Base-by-base conservation (phyloP, 2,113 vertebrate species). In the Casuarius casuarius region DNA sequence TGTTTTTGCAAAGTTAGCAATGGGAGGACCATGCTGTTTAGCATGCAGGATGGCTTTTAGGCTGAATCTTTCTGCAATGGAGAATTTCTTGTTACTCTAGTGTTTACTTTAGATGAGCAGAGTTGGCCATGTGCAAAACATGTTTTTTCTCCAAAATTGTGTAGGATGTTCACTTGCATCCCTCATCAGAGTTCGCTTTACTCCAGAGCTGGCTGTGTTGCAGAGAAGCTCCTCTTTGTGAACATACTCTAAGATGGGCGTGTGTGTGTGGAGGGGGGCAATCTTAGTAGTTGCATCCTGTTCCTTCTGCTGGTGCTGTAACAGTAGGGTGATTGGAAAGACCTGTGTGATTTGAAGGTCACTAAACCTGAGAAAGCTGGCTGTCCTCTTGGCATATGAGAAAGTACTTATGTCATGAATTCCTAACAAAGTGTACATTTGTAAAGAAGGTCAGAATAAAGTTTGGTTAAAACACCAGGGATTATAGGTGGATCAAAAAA, bases 261-360 rank as follows among this genome's bases (percentile, higher is more conserved):
- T 74, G 44, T 2, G 1, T 49, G 38, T 56, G 73, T 10, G 20
- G 42, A 31, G 40, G 42, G 65, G 63, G 9, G 38, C 7, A 84
- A 62, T 93, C 86, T 51, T 84, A 44, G 68, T 65, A 13, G 87
- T 89, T 90, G 46, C 29, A 84, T 90, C 62, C 73, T 61, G 25
- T 90, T 96, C 77, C 89, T 93, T 95, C 77, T 95, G 86, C 92
- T 93, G 65, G 77, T 94, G 71, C 76, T 87, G 66, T 92, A 94
- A 89, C 95, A 94, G 94, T 87, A 91, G 94, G 80, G 51, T 75
- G 90, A 93, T 90, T 70, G 70, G 70, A 96, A 92, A 78, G 70
- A 95, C 90, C 56, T 59, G 90, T 94, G 92, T 90, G 82, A 93
- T 91, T 79, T 91, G 67, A 95, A 82, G 95, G 93, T 96, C 90